These are phyloP conservation scores for Xestia xanthographa DNA, from an alignment of 2,888 invertebrate species.

Conservation along the genomic window DNA sequence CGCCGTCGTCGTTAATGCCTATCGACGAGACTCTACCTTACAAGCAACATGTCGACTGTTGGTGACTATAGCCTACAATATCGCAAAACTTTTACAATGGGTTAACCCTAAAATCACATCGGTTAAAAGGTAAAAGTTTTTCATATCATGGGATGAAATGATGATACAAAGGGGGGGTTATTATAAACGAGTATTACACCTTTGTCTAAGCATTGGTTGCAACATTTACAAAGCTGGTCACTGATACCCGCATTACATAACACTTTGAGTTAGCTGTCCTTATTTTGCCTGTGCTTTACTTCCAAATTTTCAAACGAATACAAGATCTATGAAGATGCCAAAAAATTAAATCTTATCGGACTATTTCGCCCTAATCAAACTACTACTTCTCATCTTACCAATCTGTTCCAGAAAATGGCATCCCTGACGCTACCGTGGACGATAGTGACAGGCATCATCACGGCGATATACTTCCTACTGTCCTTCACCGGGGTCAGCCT, in stretches of 20 bases:
- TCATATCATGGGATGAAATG: too few species aligned
- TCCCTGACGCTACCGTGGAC: conserved; percentile 87
- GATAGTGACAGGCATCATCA: conserved; percentile 86
- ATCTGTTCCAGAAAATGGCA: conserved; percentile 79
- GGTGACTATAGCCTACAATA: neutral
- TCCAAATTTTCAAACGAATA: neutral
- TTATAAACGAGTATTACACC: too few species aligned
- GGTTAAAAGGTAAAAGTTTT: too few species aligned
- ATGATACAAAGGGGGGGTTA: too few species aligned
- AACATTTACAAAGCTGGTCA: neutral
- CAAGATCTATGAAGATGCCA: neutral
- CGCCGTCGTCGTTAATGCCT: neutral
- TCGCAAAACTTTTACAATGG: neutral
- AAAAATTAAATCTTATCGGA: neutral
- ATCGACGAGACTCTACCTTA: neutral
- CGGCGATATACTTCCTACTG: conserved; percentile 84
- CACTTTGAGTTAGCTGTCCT: neutral
- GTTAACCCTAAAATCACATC: neutral
- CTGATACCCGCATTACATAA: neutral
- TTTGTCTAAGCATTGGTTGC: neutral
- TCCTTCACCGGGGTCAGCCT: conserved; percentile 85
- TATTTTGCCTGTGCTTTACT: neutral
- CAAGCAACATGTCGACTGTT: neutral
- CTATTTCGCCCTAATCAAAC: neutral
- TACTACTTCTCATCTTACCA: neutral